Evolutionary conservation across 2,888 invertebrate species (phyloP), one percentile per base, ranked within the genome.

Genomic region (Drosophila acutilabella): DNA sequence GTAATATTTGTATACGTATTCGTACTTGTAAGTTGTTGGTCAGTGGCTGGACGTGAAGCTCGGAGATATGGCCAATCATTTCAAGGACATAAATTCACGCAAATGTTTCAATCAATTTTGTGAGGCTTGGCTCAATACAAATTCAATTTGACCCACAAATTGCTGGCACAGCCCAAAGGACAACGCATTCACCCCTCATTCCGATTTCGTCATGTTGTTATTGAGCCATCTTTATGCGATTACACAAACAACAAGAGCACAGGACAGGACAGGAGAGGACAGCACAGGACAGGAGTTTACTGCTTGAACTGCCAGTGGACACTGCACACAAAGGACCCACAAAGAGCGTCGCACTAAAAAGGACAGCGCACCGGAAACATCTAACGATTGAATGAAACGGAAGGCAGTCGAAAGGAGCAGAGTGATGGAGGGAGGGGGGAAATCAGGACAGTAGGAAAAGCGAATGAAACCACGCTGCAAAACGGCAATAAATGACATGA

Each of bases 101-200:
- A 83, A 83, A 83, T 83, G 88, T 88, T 83, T 83, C 88, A 83
- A 83, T 83, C 83, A 88, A 83, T 85, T 83, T 88, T 78, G 80
- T 75, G 68, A 74, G 74, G 77, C 71, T 71, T 54, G 74, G 82
- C 86, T 82, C 83, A 85, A 83, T 85, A 83, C 86, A 86, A 83
- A 83, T 82, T 88, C 88, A 83, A 83, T 83, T 83, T 88, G 80
- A 88, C 83, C 86, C 83, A 88, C 88, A 83, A 82, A 88, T 88
- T 85, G 75, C 80, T 80, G 72, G 80, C 83, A 33, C 72, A 71
- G 71, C 66, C 67, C 77, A 72, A 76, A 66, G 74, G 64, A 67
- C 57, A 41, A 41, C 52, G 41, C 44, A 59, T 59, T 48, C 53
- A 53, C 48, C 42, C 14, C 64, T 64, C 69, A 70, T 51, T 62